These are phyloP conservation scores for Bolinopsis microptera DNA, from an alignment of 37 sponge, comb jelly and placozoan genomes.

Conservation along the genomic window DNA sequence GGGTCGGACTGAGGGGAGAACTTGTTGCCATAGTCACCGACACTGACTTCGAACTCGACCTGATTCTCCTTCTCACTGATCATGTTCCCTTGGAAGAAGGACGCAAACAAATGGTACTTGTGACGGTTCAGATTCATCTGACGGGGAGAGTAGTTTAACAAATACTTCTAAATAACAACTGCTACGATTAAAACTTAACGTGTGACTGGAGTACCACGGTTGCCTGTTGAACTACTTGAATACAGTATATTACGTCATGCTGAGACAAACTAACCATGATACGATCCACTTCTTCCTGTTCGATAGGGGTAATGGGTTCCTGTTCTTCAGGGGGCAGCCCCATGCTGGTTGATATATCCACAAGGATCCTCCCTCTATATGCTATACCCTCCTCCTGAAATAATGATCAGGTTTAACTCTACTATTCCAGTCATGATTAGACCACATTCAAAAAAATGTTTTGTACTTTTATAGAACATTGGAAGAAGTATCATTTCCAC, in stretches of 20 bases:
- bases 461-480: no score
- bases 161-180: no score
- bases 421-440: no score
- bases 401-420: no score
- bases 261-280: conserved; percentile 4
- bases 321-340: not conserved
- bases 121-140: not conserved
- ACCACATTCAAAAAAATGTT: no score
- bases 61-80: conserved; percentile 51
- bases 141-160: no score
- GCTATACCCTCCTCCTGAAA: conserved; percentile 60
- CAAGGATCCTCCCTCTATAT: conserved; percentile 52
- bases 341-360: conserved; percentile 40
- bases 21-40: conserved; percentile 67
- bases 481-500: no score
- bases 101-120: conserved; percentile 40
- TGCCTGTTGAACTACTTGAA: no score
- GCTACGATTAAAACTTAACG: no score
- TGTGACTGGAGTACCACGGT: no score
- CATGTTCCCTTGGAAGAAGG: conserved; percentile 63
- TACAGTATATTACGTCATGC: no score
- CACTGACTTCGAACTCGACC: conserved; percentile 60
- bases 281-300: not conserved
- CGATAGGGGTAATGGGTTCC: not conserved
- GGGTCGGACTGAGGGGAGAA: not conserved